Percentiles rank a stretch among this genome's conserved stretches.
Evolutionary conservation across 1,140 invertebrate species (phyloP).

Genomic region (Chlorops oryzae): DNA sequence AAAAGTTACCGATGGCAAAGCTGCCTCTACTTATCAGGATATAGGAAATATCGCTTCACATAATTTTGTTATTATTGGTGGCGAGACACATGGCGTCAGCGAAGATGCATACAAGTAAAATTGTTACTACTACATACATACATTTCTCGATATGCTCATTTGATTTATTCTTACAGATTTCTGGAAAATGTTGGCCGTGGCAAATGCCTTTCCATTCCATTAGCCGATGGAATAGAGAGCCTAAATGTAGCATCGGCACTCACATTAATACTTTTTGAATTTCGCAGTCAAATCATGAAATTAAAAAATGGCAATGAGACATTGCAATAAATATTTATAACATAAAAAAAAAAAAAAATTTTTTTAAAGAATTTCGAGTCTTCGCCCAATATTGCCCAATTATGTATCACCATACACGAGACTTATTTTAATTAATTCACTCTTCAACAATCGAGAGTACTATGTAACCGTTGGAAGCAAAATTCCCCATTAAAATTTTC

Average conservation of each 20-base stretch:
- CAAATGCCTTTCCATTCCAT: conserved; percentile 67
- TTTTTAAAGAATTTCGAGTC: conserved; percentile 1
- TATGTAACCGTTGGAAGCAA: too few relatives aligned
- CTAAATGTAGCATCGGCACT: conserved; percentile 77
- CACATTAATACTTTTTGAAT: conserved; percentile 79
- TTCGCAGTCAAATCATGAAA: conserved; percentile 59
- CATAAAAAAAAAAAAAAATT: conserved; percentile 31
- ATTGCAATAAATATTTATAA: too few relatives aligned
- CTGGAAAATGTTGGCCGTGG: conserved; percentile 51
- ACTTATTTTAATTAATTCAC: too few relatives aligned
- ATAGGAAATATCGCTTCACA: conserved; percentile 25
- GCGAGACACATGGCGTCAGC: conserved; percentile 83
- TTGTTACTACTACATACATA: too few relatives aligned
- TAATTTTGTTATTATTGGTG: conserved; percentile 65
- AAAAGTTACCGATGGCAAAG: conserved; percentile 1
- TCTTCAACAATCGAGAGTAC: too few relatives aligned
- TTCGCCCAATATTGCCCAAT: too few relatives aligned
- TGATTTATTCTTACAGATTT: conserved; percentile 22
- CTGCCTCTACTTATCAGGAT: conserved; percentile 26
- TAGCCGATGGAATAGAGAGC: conserved; percentile 73
- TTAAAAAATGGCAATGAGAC: background rate
- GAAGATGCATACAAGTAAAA: conserved; percentile 52
- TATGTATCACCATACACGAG: too few relatives aligned
- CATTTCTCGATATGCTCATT: too few relatives aligned
- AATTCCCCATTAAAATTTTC: too few relatives aligned